Conservation (phyloP, 1,140 invertebrate genomes). For the Nephila pilipes region DNA sequence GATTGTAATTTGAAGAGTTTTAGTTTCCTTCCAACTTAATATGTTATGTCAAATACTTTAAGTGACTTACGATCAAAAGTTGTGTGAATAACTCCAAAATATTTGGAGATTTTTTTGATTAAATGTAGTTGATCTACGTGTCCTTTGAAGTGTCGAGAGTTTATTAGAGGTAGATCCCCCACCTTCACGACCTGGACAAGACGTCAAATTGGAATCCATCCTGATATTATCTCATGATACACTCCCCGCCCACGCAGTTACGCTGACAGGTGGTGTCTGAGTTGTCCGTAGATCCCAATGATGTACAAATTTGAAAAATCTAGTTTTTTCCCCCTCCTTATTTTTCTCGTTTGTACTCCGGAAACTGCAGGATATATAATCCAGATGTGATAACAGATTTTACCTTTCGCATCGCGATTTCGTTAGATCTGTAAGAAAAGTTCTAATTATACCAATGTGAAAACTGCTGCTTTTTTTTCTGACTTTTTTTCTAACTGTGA, state of each 20-base stretch:
- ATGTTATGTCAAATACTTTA: no score
- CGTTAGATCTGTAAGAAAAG: background rate
- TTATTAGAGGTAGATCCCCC: conserved; percentile 17
- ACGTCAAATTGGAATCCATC: conserved; percentile 30
- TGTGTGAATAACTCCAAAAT: no score
- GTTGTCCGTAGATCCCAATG: conserved; percentile 21
- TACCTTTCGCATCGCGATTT: background rate
- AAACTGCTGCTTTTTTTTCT: background rate
- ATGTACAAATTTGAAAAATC: conserved; percentile 20
- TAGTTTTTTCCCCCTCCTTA: background rate
- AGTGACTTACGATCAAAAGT: no score
- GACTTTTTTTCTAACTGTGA: background rate
- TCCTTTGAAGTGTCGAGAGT: background rate
- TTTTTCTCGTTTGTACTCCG: background rate
- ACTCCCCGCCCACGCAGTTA: conserved; percentile 48
- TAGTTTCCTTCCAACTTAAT: no score
- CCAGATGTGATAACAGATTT: conserved; percentile 34
- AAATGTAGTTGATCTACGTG: background rate
- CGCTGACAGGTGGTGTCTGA: conserved; percentile 58
- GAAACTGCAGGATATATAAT: background rate
- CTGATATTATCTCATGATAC: conserved; percentile 43
- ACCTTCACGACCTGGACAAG: conserved; percentile 15
- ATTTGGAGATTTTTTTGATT: background rate
- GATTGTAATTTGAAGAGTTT: no score
- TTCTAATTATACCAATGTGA: background rate